Percentiles rank a stretch among this genome's conserved stretches.
Conservation (phyloP, 1,140 invertebrate species). For the Anastrepha ludens region DNA sequence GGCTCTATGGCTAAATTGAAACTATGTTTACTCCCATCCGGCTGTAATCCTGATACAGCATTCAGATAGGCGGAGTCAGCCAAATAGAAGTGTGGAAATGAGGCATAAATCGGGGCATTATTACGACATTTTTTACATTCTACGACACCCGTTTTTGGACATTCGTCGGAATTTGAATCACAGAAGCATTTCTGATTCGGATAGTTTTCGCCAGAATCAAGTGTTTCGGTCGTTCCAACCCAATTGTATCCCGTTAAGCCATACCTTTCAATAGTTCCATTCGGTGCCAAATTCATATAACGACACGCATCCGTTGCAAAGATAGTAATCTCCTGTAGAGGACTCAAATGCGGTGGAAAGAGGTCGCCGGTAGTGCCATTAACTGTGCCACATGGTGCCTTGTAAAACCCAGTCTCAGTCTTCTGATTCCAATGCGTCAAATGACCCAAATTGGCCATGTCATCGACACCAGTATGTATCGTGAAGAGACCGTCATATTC, state of each 20-base stretch:
- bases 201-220: slow-evolving; percentile 83
- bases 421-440: slow-evolving; percentile 81
- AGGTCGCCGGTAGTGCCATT: slow-evolving; percentile 85
- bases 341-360: slow-evolving; percentile 80
- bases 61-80: slow-evolving; percentile 82
- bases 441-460: slow-evolving; percentile 80
- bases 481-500: slow-evolving; percentile 84
- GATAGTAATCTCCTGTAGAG: slow-evolving; percentile 77
- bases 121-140: slow-evolving; percentile 83
- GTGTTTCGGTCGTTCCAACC: slow-evolving; percentile 77
- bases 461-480: slow-evolving; percentile 82
- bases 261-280: slow-evolving; percentile 62
- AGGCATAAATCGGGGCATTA: slow-evolving; percentile 87
- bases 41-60: slow-evolving; percentile 82
- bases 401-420: slow-evolving; percentile 77
- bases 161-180: slow-evolving; percentile 71
- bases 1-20: slow-evolving; percentile 85
- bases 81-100: slow-evolving; percentile 90
- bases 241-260: slow-evolving; percentile 79
- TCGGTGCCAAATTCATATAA: slow-evolving; percentile 74
- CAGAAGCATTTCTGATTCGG: slow-evolving; percentile 78
- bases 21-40: slow-evolving; percentile 81
- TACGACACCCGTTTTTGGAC: slow-evolving; percentile 77
- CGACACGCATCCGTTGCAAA: slow-evolving; percentile 85
- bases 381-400: slow-evolving; percentile 79